phyloP scores from a whole-genome alignment of 2,797 vertebrate genomes.

The Phoebastria nigripes region DNA sequence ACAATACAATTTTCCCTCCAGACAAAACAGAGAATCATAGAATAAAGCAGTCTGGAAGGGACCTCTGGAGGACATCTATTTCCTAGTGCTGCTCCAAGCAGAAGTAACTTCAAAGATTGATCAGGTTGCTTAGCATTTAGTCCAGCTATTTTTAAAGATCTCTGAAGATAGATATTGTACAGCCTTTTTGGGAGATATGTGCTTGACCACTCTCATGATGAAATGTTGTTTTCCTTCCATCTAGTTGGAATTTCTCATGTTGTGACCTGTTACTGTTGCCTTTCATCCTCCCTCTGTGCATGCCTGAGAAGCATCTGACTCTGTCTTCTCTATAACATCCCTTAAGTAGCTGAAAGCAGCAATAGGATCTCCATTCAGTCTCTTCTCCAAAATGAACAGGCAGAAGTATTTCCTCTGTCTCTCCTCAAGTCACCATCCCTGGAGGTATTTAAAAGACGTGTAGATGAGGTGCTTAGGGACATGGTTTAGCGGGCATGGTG shows the following conservation, averaged over 20 bases:
- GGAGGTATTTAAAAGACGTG: too few relatives aligned
- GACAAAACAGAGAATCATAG: neutral
- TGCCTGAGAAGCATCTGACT: neutral
- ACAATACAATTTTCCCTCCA: neutral
- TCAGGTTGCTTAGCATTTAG: neutral
- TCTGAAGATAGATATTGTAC: neutral
- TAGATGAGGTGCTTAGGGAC: too few relatives aligned
- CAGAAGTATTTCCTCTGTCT: neutral
- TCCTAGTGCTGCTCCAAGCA: neutral
- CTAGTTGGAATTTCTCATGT: neutral
- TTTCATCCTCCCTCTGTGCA: neutral
- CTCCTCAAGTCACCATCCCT: neutral
- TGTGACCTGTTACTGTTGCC: neutral
- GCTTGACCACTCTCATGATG: neutral
- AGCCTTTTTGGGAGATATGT: neutral
- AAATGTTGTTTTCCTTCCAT: neutral
- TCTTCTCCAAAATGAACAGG: neutral
- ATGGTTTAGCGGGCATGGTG: too few relatives aligned
- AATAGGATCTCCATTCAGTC: neutral
- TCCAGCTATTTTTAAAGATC: neutral
- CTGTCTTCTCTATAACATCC: neutral
- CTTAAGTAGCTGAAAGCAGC: neutral
- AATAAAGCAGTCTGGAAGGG: neutral
- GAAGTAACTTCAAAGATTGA: neutral
- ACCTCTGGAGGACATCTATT: neutral